A percentile compares a stretch with the other conserved stretches of the same genome.
phyloP scores from a whole-genome alignment of 2,888 invertebrate genomes.

The Thecophora atra region DNA sequence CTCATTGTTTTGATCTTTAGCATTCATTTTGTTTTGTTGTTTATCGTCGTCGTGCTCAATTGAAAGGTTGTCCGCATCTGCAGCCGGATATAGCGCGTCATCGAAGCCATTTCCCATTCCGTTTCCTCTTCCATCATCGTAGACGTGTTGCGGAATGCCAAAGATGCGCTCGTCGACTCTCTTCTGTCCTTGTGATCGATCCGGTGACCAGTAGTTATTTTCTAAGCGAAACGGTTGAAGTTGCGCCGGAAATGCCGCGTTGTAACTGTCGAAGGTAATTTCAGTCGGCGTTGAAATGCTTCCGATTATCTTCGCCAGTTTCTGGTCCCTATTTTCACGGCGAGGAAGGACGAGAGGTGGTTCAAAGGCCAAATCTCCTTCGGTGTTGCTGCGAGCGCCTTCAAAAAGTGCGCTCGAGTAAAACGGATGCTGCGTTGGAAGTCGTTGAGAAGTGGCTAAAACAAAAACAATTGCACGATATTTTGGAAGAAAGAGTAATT shows the following conservation, averaged over 20 bases:
- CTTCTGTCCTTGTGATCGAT: slow-evolving; percentile 4
- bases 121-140: slow-evolving; percentile 6
- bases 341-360: not conserved
- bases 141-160: not conserved
- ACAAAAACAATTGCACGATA: not conserved
- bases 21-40: not conserved
- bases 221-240: slow-evolving; percentile 13
- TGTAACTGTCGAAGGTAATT: slow-evolving; percentile 35
- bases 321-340: slow-evolving; percentile 3
- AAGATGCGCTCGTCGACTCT: not conserved
- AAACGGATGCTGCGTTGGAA: slow-evolving; percentile 6
- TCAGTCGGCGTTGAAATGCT: slow-evolving; percentile 6
- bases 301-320: slow-evolving; percentile 20
- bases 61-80: slow-evolving; percentile 30
- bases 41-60: not conserved
- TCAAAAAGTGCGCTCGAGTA: not conserved
- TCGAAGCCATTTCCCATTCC: slow-evolving; percentile 40
- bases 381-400: slow-evolving; percentile 4
- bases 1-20: not conserved
- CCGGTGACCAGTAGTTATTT: slow-evolving; percentile 15
- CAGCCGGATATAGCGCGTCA: slow-evolving; percentile 39
- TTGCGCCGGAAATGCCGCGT: slow-evolving; percentile 16
- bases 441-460: slow-evolving; percentile 23
- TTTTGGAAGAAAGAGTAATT: not conserved
- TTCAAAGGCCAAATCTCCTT: not conserved